phyloP scores from a whole-genome alignment of 1,140 invertebrate genomes.

The Megalopta genalis region DNA sequence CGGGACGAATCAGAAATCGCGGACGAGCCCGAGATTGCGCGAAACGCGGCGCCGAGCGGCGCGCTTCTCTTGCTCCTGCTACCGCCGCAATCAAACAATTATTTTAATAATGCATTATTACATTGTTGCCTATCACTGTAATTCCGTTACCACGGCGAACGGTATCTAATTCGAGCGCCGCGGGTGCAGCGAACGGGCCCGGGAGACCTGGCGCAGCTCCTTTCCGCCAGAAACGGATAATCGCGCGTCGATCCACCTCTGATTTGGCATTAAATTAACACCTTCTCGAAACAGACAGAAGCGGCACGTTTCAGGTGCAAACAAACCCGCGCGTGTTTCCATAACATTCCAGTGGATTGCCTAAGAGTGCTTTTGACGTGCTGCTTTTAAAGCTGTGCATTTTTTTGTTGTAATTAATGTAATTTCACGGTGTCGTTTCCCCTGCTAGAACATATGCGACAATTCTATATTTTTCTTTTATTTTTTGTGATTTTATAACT shows the following conservation, averaged over 20 bases:
- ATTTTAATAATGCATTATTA: conserved; percentile 44
- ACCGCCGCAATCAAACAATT: conserved; percentile 27
- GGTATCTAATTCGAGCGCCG: conserved; percentile 17
- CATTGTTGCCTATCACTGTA: conserved; percentile 36
- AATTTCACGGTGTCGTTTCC: too few relatives aligned
- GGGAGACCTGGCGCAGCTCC: too few relatives aligned
- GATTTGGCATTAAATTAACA: conserved; percentile 3
- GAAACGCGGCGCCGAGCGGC: not conserved
- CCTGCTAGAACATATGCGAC: too few relatives aligned
- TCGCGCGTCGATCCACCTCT: not conserved
- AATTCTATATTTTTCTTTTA: too few relatives aligned
- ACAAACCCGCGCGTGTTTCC: too few relatives aligned
- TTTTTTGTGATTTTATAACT: too few relatives aligned
- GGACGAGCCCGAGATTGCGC: not conserved
- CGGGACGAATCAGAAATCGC: not conserved
- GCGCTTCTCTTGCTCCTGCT: not conserved
- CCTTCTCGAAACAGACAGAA: too few relatives aligned
- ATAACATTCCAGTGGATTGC: too few relatives aligned
- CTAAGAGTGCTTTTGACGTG: too few relatives aligned
- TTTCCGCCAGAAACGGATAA: not conserved
- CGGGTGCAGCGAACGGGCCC: conserved; percentile 5
- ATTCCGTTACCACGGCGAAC: not conserved
- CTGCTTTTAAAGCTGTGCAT: too few relatives aligned
- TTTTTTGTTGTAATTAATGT: too few relatives aligned
- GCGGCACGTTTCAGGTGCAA: too few relatives aligned